A percentile compares a stretch with the other conserved stretches of the same genome.
These are phyloP conservation scores for Ophion ellenae DNA, from an alignment of 2,888 invertebrate genomes.

Conservation along the genomic window DNA sequence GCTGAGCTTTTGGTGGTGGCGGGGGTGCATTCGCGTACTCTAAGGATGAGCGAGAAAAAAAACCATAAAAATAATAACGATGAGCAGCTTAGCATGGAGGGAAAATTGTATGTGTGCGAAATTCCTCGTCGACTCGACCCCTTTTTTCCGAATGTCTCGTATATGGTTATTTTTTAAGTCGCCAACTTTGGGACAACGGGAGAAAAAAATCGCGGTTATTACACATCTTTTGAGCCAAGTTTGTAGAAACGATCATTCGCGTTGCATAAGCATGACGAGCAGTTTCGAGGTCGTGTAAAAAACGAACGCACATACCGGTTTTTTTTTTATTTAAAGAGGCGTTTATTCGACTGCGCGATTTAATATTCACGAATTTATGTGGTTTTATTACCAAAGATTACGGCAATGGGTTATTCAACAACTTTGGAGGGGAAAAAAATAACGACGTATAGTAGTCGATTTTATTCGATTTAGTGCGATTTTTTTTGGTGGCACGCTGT, in stretches of 20 bases:
- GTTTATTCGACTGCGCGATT: neutral
- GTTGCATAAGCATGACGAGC: neutral
- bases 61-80: slow-evolving; percentile 67
- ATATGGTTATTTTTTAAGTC: neutral
- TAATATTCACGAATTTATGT: neutral
- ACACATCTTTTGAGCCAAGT: neutral
- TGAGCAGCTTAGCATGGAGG: slow-evolving; percentile 32
- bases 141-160: neutral
- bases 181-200: neutral
- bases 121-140: neutral
- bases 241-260: neutral
- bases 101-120: neutral
- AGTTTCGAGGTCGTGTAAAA: neutral
- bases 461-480: neutral
- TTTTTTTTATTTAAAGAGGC: neutral
- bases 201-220: neutral
- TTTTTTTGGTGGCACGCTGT: neutral
- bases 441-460: neutral
- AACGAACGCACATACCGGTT: neutral
- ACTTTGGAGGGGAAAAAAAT: neutral
- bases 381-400: neutral
- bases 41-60: slow-evolving; percentile 76
- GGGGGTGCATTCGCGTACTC: slow-evolving; percentile 83
- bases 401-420: neutral
- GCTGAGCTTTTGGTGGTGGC: slow-evolving; percentile 83